Evolutionary conservation across 1,140 invertebrate species (phyloP).

Genomic region (Lineus longissimus): DNA sequence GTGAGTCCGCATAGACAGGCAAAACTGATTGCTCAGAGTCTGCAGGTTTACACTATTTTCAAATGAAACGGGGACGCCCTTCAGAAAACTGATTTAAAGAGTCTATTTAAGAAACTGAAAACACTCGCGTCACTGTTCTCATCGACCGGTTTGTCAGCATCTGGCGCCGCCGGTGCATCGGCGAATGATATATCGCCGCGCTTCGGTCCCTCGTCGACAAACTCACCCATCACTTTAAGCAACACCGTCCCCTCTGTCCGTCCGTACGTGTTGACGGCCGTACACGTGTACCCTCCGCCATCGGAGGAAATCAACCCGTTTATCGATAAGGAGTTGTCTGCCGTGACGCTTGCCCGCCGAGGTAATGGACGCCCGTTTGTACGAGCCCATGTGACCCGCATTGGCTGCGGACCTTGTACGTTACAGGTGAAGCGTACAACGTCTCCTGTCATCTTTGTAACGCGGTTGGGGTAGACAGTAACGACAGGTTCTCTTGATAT

Average conservation of each 20-base stretch:
- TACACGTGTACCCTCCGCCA: conserved; percentile 82
- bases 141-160: no score
- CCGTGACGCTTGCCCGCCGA: conserved; percentile 20
- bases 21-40: no score
- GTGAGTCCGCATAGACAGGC: no score
- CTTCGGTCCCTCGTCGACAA: neutral
- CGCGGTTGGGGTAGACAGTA: conserved; percentile 29
- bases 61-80: no score
- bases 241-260: conserved; percentile 30
- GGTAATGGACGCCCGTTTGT: conserved; percentile 40
- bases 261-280: conserved; percentile 64
- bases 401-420: conserved; percentile 35
- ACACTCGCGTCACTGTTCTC: no score
- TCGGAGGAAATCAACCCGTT: conserved; percentile 56
- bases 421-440: conserved; percentile 36
- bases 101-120: no score
- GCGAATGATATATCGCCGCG: no score
- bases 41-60: no score
- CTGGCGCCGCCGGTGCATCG: no score
- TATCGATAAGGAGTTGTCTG: conserved; percentile 38
- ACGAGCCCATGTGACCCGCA: conserved; percentile 46
- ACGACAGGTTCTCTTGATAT: conserved; percentile 27
- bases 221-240: conserved; percentile 35
- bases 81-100: no score
- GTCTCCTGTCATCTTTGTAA: conserved; percentile 32